phyloP scores from a whole-genome alignment of 2,113 vertebrate genomes.

The Oryzias melastigma region DNA sequence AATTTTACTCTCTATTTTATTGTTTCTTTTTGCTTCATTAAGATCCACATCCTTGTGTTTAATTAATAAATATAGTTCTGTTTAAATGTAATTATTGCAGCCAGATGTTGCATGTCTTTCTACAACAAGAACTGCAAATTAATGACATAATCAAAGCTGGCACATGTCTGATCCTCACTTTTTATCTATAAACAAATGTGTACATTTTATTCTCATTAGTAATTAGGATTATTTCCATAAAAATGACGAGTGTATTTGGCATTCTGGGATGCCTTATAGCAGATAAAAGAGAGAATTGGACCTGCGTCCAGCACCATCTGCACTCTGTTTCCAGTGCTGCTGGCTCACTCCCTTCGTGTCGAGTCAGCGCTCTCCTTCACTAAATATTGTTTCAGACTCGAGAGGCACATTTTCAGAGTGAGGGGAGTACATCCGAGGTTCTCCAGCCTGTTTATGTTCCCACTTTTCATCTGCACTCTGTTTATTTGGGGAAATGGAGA shows the following conservation, averaged over 20 bases:
- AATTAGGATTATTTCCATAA: background rate
- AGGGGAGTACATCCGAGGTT: conserved; percentile 68
- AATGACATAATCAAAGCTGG: background rate
- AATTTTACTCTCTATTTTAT: no score
- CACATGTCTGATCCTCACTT: background rate
- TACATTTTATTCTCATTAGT: background rate
- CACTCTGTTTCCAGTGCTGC: conserved; percentile 38
- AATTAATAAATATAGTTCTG: no score
- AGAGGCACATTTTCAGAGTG: conserved; percentile 65
- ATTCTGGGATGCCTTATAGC: conserved; percentile 2
- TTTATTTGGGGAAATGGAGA: conserved; percentile 75
- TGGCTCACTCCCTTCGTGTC: conserved; percentile 54
- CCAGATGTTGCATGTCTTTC: background rate
- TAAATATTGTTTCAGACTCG: conserved; percentile 75
- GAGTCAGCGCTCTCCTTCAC: conserved; percentile 59
- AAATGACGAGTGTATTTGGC: conserved; percentile 13
- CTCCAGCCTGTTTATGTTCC: conserved; percentile 68
- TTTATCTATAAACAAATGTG: background rate
- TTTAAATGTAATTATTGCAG: no score
- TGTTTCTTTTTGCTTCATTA: no score
- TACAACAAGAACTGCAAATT: background rate
- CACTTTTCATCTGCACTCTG: conserved; percentile 71
- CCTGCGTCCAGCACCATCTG: conserved; percentile 41
- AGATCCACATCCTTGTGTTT: no score
- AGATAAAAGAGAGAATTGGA: conserved; percentile 37